Conservation (phyloP, 2,888 invertebrate species). For the Lasius fuliginosus region DNA sequence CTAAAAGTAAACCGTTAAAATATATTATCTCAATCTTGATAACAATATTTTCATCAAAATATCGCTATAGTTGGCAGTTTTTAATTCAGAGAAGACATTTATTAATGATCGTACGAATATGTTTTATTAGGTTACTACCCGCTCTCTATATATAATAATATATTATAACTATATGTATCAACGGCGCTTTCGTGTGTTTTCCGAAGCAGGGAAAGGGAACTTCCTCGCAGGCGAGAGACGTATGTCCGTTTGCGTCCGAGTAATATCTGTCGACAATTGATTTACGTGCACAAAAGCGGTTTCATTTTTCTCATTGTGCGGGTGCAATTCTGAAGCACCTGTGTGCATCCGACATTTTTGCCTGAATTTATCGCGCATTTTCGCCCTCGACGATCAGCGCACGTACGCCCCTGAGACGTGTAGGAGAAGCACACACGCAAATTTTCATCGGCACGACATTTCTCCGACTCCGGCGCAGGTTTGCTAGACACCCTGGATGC, state of each 20-base stretch:
- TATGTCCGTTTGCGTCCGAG: background rate
- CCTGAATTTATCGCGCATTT: conserved; percentile 17
- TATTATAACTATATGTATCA: background rate
- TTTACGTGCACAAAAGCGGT: background rate
- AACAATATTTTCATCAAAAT: background rate
- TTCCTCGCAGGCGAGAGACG: background rate
- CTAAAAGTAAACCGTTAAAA: background rate
- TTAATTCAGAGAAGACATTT: background rate
- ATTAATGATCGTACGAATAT: background rate
- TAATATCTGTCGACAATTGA: conserved; percentile 12
- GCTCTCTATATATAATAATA: too few species aligned
- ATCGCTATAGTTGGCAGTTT: background rate
- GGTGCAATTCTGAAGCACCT: background rate
- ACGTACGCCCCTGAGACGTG: background rate
- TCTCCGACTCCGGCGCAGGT: background rate
- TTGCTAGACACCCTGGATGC: background rate
- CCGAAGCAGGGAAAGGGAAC: background rate
- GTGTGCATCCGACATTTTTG: background rate
- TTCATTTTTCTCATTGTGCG: background rate
- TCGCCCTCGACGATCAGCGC: background rate
- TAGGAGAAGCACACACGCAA: background rate
- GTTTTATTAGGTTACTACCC: background rate
- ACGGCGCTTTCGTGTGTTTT: background rate
- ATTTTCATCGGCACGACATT: background rate
- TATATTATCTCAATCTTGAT: background rate